Base-by-base conservation (phyloP, 2,888 invertebrate species). In the Drosophila nigricruria region DNA sequence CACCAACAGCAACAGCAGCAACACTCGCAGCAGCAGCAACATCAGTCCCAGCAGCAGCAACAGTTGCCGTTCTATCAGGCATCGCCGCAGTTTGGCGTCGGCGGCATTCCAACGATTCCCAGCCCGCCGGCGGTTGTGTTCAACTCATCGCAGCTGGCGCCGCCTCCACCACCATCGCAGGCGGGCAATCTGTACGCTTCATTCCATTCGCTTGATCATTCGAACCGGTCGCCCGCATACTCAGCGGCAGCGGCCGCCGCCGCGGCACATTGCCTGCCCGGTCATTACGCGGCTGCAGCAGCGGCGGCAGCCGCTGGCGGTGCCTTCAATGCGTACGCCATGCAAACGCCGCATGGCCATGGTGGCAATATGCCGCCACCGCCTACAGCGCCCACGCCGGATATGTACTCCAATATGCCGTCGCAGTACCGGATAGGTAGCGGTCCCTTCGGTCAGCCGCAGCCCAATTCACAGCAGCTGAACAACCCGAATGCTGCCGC, bases 131-230 rank as follows among this genome's bases (percentile, higher is more conserved):
- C 96, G 16, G 92, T 92, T 52, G 96, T 97, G 61, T 93, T 96
- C 69, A 97, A 96, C 90, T 97, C 97, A 92, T 96, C 97, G 34
- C 95, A 96, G 49, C 95, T 95, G 90, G 93, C 96, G 84, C 95
- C 94, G 54, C 95, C 95, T 69, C 88, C 88, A 43, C 91, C 84
- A 83, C 92, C 96, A 84, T 95, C 94, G 49, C 95, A 95, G 75
- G 96, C 96, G 90, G 95, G 95, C 81, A 95, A 96, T 58, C 94
- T 97, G 43, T 98, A 97, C 92, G 97, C 96, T 83, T 95, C 97
- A 80, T 97, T 97, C 94, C 96, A 96, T 89, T 94, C 96, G 80
- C 93, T 94, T 78, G 92, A 92, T 88, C 96, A 96, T 92, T 92
- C 91, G 84, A 95, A 95, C 79, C 95, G 97, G 64, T 96, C 96